Percentiles rank a stretch among this genome's conserved stretches.
Conservation (phyloP, 1,140 invertebrate species). For the Diorhabda sublineata region DNA sequence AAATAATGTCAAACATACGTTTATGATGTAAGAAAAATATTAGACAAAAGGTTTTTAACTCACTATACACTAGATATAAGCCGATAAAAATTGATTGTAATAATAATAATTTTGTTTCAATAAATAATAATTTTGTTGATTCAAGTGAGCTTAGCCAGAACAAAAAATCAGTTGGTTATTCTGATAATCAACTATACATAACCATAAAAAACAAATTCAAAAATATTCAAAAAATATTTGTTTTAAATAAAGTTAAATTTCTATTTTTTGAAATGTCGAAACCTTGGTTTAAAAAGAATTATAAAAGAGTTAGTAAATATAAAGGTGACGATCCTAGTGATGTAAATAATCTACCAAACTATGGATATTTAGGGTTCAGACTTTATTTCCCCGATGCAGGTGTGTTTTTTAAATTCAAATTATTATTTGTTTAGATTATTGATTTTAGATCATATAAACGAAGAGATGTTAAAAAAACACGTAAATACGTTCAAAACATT, state of each 20-base stretch:
- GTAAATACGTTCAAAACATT: slow-evolving; percentile 54
- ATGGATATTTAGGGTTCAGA: slow-evolving; percentile 12
- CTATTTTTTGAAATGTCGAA: background rate
- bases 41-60: no score
- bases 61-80: no score
- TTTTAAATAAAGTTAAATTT: background rate
- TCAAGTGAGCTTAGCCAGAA: no score
- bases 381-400: slow-evolving; percentile 14
- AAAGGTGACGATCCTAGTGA: slow-evolving; percentile 7
- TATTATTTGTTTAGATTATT: background rate
- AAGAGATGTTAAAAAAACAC: slow-evolving; percentile 44
- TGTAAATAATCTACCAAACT: slow-evolving; percentile 14
- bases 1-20: no score
- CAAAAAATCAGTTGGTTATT: no score
- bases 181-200: background rate
- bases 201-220: background rate
- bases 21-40: no score
- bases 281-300: slow-evolving; percentile 14
- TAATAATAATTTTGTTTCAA: no score
- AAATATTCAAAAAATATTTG: background rate
- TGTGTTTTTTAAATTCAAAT: slow-evolving; percentile 1
- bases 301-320: slow-evolving; percentile 2
- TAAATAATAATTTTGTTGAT: no score
- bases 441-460: background rate
- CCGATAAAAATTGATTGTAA: no score